Conservation (phyloP, 92 coral and sea anemone genomes). For the Parazoanthus swiftii region DNA sequence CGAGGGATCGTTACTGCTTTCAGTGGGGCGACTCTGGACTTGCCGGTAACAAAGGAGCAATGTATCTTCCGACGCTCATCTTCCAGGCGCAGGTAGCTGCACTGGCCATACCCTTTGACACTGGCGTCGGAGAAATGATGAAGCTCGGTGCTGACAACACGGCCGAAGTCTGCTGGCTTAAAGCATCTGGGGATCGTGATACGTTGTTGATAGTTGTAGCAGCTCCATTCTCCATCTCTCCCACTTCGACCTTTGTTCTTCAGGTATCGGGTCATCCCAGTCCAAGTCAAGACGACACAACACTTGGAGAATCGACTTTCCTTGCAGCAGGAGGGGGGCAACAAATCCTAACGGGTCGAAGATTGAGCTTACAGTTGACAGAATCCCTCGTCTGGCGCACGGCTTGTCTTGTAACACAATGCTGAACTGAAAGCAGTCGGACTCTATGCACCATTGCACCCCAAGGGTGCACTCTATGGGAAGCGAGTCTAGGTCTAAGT, state of each 20-base stretch:
- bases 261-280: slow-evolving; percentile 52
- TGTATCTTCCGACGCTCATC: not conserved
- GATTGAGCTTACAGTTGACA: slow-evolving; percentile 44
- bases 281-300: slow-evolving; percentile 32
- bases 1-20: slow-evolving; percentile 26
- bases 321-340: slow-evolving; percentile 39
- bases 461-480: slow-evolving; percentile 49
- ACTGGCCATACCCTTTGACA: slow-evolving; percentile 36
- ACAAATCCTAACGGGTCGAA: slow-evolving; percentile 49
- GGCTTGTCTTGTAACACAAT: slow-evolving; percentile 53
- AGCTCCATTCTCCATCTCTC: slow-evolving; percentile 39
- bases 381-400: slow-evolving; percentile 38
- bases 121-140: slow-evolving; percentile 48
- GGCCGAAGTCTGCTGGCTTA: not conserved
- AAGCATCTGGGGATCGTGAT: slow-evolving; percentile 12
- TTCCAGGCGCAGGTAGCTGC: slow-evolving; percentile 1
- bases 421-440: slow-evolving; percentile 41
- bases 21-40: slow-evolving; percentile 46
- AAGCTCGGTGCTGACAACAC: not conserved
- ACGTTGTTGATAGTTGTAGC: not conserved
- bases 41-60: slow-evolving; percentile 21
- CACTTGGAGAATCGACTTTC: slow-evolving; percentile 46
- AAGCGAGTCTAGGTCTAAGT: slow-evolving; percentile 1
- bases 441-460: slow-evolving; percentile 49
- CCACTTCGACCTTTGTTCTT: slow-evolving; percentile 28